Conservation (phyloP, 1,140 invertebrate species). For the Pachypeltis micranthus region DNA sequence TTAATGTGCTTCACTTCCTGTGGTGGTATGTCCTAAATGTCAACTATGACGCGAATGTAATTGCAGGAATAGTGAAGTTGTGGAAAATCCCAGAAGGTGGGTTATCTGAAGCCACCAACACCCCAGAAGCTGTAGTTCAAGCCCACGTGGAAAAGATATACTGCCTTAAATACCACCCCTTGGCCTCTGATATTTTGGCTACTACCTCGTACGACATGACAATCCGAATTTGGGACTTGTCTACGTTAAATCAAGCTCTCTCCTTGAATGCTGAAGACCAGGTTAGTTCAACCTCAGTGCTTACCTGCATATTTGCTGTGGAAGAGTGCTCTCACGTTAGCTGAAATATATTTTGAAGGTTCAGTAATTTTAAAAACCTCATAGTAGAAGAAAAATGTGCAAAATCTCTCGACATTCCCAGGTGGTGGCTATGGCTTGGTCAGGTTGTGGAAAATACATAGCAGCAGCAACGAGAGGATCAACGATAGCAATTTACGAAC, state of each 20-base stretch:
- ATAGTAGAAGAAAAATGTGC: no score
- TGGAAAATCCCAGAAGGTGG: slow-evolving; percentile 67
- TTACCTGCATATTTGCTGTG: not conserved
- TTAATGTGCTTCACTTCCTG: no score
- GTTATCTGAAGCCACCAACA: slow-evolving; percentile 56
- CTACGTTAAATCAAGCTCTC: slow-evolving; percentile 32
- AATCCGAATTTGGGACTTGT: slow-evolving; percentile 71
- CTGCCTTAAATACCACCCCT: slow-evolving; percentile 79
- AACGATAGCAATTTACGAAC: slow-evolving; percentile 69
- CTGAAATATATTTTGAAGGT: no score
- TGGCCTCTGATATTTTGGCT: slow-evolving; percentile 70
- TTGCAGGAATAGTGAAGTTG: slow-evolving; percentile 52
- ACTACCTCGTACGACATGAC: slow-evolving; percentile 81
- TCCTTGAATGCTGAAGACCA: slow-evolving; percentile 19
- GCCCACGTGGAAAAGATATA: slow-evolving; percentile 85
- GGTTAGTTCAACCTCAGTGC: slow-evolving; percentile 6
- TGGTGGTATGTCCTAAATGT: no score
- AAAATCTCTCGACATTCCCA: no score
- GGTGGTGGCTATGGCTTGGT: slow-evolving; percentile 86
- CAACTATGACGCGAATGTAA: no score
- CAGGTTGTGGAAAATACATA: slow-evolving; percentile 68
- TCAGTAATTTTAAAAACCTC: no score
- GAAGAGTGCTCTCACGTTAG: no score
- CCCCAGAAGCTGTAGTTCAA: slow-evolving; percentile 43
- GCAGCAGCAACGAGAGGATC: slow-evolving; percentile 83